Conservation (phyloP, 2,888 invertebrate genomes). For the Platypus cylindrus region DNA sequence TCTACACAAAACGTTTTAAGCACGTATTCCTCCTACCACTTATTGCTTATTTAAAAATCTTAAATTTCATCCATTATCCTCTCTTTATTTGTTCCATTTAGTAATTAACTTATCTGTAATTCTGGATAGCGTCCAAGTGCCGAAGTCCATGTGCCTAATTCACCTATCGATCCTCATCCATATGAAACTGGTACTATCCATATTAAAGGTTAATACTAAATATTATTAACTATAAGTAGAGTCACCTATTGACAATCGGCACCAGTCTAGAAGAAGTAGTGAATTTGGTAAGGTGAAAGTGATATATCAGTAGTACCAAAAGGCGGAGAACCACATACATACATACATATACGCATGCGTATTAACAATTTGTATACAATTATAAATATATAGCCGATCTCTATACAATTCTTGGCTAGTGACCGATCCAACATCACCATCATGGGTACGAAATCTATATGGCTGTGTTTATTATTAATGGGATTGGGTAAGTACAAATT, state of each 20-base stretch:
- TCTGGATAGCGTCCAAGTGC: too few relatives aligned
- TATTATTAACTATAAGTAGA: slow-evolving; percentile 29
- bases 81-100: too few relatives aligned
- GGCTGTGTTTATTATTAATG: slow-evolving; percentile 36
- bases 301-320: too few relatives aligned
- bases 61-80: too few relatives aligned
- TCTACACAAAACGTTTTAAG: too few relatives aligned
- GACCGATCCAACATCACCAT: slow-evolving; percentile 33
- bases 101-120: too few relatives aligned
- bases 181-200: too few relatives aligned
- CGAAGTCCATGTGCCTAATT: too few relatives aligned
- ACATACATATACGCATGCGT: slow-evolving; percentile 32
- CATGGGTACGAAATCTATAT: slow-evolving; percentile 35
- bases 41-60: too few relatives aligned
- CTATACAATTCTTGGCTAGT: slow-evolving; percentile 36
- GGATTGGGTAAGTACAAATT: slow-evolving; percentile 32
- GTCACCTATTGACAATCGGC: slow-evolving; percentile 29
- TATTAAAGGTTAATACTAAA: too few relatives aligned
- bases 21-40: too few relatives aligned
- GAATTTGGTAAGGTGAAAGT: slow-evolving; percentile 29
- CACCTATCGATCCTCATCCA: too few relatives aligned
- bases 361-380: slow-evolving; percentile 24
- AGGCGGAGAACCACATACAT: slow-evolving; percentile 13
- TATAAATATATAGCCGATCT: slow-evolving; percentile 38
- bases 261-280: slow-evolving; percentile 26